phyloP scores from a whole-genome alignment of 2,113 vertebrate genomes.

The Ceuthmochares aereus region DNA sequence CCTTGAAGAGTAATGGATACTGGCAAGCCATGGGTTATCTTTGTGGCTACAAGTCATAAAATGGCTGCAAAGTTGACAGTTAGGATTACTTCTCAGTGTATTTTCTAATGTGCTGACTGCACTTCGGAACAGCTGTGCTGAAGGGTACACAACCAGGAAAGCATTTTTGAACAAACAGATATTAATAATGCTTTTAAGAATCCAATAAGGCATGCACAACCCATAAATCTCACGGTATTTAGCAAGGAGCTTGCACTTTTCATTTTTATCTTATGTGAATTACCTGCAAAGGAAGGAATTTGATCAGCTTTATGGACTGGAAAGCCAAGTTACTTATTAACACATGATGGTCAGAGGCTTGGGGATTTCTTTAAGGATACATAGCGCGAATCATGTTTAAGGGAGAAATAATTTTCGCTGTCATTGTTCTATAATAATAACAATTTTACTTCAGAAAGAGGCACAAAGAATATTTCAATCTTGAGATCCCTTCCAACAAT shows the following conservation, averaged over 20 bases:
- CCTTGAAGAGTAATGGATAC: not conserved
- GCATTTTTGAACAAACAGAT: not conserved
- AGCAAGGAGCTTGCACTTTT: not conserved
- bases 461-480: fast-evolving
- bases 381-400: not conserved
- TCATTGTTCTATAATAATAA: not conserved
- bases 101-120: not conserved
- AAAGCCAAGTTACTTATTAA: not conserved
- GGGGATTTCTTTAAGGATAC: not conserved
- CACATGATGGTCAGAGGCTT: not conserved
- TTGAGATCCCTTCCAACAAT: not conserved
- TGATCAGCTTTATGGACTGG: not conserved
- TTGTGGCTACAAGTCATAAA: not conserved
- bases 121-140: not conserved
- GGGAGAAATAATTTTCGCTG: not conserved
- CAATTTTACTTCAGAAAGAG: not conserved
- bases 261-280: not conserved
- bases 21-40: not conserved
- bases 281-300: not conserved
- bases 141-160: not conserved
- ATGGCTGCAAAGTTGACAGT: not conserved
- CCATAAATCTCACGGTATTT: not conserved
- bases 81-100: not conserved
- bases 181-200: not conserved
- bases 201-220: not conserved